Evolutionary conservation across 2,113 vertebrate species (phyloP).

Genomic region (Ariopsis seemanni): DNA sequence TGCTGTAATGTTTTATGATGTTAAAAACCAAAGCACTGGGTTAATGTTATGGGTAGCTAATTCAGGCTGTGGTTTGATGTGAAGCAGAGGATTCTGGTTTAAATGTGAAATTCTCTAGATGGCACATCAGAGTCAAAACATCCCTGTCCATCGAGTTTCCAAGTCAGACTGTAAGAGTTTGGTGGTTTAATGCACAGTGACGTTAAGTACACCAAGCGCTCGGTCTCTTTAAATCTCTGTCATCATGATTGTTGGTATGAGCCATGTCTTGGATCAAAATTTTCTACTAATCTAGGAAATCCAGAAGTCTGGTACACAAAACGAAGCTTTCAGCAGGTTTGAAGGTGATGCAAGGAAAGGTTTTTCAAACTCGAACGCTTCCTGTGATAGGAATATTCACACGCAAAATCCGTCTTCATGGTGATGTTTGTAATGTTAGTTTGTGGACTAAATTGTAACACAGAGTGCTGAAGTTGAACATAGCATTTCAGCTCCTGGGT

Average conservation of each 20-base stretch:
- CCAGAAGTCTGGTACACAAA: neutral
- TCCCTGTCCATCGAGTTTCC: no score
- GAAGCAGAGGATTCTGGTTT: neutral
- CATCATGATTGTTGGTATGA: neutral
- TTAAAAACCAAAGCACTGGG: neutral
- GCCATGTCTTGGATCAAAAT: neutral
- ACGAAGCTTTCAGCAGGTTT: neutral
- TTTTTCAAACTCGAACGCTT: neutral
- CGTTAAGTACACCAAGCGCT: neutral
- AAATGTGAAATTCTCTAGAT: neutral
- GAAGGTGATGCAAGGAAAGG: neutral
- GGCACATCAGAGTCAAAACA: no score
- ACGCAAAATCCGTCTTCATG: neutral
- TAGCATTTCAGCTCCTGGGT: neutral
- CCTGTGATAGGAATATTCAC: neutral
- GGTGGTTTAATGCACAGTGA: neutral
- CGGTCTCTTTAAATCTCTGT: neutral
- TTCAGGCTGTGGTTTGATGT: neutral
- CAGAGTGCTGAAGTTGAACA: neutral
- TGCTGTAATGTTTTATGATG: neutral
- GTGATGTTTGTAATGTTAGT: neutral
- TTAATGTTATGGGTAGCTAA: neutral
- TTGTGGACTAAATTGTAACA: no score
- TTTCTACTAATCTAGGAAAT: neutral
- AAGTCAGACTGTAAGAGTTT: no score